Evolutionary conservation across 1,140 invertebrate species (phyloP), one percentile per base, ranked within the genome.

Genomic region (Philotrypesis tridentata): DNA sequence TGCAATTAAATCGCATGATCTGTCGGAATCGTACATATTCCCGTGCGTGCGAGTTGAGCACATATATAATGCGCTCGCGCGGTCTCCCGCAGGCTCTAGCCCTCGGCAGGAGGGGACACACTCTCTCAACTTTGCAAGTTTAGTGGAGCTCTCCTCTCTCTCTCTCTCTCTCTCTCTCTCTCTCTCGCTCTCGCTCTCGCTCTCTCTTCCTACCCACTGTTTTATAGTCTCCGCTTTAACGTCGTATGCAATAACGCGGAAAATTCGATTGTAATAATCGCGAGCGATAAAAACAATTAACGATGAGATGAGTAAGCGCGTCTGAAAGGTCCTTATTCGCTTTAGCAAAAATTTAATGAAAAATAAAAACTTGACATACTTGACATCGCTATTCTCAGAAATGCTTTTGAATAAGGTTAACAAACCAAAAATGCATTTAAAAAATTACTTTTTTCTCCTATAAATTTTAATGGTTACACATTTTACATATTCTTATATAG

Each of bases 1-100:
- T 25, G 48, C n/a, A 60, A 60, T 79, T 79, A 79, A 79, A 71
- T 71, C 29, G n/a, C 43, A 37, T 71, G 43, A 79, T 79, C 25
- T 55, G 61, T 60, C 37, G 65, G 43, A 79, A 79, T 60, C 14
- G 43, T 70, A 60, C 70, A 33, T 61, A 43, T 37, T 31, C 40
- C n/a, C 2, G 67, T 71, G 77, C 77, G 77, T 79, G 67, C 23
- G 25, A n/a, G 43, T 8, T 71, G 71, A 11, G 29, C 43, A 70
- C n/a, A n/a, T n/a, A n/a, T n/a, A n/a, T 79, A 71, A 71, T n/a
- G 31, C 23, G 43, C 27, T 23, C 61, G 70, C 40, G 37, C 37
- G 65, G 33, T 79, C 40, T 71, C 21, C 40, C 31, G 40, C 7
- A 67, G 25, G 1, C 29, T 78, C 23, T 31, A 48, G 29, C 5